Evolutionary conservation across 1,140 invertebrate genomes (phyloP).

Genomic region (Panonychus citri): DNA sequence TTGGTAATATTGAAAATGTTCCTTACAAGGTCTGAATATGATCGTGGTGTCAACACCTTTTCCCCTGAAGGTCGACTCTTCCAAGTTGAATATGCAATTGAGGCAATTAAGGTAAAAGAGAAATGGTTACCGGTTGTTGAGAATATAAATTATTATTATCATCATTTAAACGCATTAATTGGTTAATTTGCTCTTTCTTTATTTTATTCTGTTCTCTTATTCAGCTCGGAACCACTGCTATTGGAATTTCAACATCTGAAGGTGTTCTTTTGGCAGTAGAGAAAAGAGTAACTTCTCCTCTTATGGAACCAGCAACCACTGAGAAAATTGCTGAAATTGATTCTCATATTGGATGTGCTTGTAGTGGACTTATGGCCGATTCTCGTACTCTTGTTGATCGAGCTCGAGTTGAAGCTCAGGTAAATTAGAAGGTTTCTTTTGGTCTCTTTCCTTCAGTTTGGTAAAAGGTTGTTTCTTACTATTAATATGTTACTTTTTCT

Average conservation of each 20-base stretch:
- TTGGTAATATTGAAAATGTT: too few relatives aligned
- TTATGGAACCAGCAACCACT: constrained; percentile 88
- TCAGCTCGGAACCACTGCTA: constrained; percentile 82
- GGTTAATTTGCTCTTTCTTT: too few relatives aligned
- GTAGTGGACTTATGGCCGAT: constrained; percentile 94
- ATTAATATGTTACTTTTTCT: not conserved
- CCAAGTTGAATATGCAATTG: constrained; percentile 99
- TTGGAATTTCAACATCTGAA: constrained; percentile 85
- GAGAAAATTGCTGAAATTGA: constrained; percentile 94
- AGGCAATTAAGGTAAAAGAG: constrained; percentile 78
- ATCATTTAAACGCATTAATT: not conserved
- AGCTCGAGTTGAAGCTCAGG: constrained; percentile 70
- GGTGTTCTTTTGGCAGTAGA: constrained; percentile 90
- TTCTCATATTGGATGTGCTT: constrained; percentile 88
- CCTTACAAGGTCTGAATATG: constrained; percentile 94
- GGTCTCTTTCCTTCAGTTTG: not conserved
- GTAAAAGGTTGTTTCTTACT: too few relatives aligned
- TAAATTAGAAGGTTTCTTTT: not conserved
- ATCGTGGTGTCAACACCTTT: constrained; percentile 96
- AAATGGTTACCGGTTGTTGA: not conserved
- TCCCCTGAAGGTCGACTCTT: constrained; percentile 97
- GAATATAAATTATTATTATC: too few relatives aligned
- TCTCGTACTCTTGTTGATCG: constrained; percentile 80
- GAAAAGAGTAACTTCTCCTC: constrained; percentile 80
- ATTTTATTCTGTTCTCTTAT: constrained; percentile 7